Evolutionary conservation across 1,140 invertebrate genomes (phyloP).

Genomic region (Drosophila subobscura): DNA sequence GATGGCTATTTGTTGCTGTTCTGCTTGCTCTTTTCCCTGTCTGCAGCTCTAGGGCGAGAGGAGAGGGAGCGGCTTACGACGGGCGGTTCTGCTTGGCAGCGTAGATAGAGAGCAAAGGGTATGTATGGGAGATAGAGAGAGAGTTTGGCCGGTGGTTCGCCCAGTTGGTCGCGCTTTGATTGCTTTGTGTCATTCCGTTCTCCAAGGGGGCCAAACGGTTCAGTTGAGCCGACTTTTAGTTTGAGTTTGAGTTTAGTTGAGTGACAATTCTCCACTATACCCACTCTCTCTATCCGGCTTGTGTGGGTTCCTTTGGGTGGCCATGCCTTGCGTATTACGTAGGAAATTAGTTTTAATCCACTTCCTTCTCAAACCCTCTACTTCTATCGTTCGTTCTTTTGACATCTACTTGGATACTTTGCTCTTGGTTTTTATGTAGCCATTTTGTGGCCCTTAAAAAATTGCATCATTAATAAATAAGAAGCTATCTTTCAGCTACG

Average conservation of each 20-base stretch:
- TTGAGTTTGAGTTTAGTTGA: constrained; percentile 33
- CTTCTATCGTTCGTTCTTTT: too few relatives aligned
- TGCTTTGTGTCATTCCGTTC: constrained; percentile 72
- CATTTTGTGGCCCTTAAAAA: constrained; percentile 52
- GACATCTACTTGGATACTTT: constrained; percentile 29
- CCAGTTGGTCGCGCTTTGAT: constrained; percentile 66
- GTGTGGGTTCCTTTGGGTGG: constrained; percentile 26
- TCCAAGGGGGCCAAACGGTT: constrained; percentile 46
- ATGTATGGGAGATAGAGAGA: background rate
- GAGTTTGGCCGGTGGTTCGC: constrained; percentile 53
- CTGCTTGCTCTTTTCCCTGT: constrained; percentile 47
- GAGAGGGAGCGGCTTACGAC: constrained; percentile 12
- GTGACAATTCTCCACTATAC: constrained; percentile 34
- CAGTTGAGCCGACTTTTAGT: constrained; percentile 19
- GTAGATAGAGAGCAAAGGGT: constrained; percentile 7
- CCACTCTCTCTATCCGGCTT: constrained; percentile 12
- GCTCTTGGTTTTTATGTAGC: constrained; percentile 22
- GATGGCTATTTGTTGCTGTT: constrained; percentile 62
- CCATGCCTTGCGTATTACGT: constrained; percentile 48
- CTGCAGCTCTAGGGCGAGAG: constrained; percentile 47
- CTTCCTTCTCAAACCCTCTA: constrained; percentile 43
- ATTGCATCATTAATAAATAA: constrained; percentile 76
- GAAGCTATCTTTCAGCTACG: constrained; percentile 30
- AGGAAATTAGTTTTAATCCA: constrained; percentile 80
- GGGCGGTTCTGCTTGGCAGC: constrained; percentile 50